These are phyloP conservation scores for Chaetoderma sp. DNA, from an alignment of 2,888 invertebrate species.

Conservation along the genomic window DNA sequence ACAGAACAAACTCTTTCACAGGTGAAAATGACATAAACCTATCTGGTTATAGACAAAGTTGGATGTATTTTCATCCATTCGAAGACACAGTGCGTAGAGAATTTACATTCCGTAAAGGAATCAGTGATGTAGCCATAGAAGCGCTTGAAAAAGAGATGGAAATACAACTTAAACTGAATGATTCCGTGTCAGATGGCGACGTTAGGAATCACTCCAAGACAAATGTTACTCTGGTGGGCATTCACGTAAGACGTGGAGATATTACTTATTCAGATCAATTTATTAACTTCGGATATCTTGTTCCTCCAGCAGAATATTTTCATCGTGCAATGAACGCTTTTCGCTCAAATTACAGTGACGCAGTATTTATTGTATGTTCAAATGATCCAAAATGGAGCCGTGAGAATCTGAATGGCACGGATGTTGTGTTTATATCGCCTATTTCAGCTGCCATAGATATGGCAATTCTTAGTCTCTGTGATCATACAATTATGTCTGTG, in stretches of 20 bases:
- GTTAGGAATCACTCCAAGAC: neutral
- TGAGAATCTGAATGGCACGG: constrained; percentile 20
- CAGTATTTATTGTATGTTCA: constrained; percentile 43
- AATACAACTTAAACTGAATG: too few species aligned
- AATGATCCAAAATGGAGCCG: constrained; percentile 43
- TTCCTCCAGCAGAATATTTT: constrained; percentile 37
- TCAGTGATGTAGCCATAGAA: constrained; percentile 22
- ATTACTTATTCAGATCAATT: constrained; percentile 26
- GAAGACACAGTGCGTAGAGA: constrained; percentile 26
- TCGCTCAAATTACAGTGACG: constrained; percentile 28
- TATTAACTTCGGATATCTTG: constrained; percentile 39
- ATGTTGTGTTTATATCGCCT: constrained; percentile 11
- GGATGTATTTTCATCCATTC: constrained; percentile 44
- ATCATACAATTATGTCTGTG: constrained; percentile 70
- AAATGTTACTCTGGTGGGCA: constrained; percentile 22
- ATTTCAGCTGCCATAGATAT: constrained; percentile 37
- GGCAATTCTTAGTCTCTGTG: constrained; percentile 42
- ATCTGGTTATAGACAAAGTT: constrained; percentile 44
- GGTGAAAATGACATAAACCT: neutral
- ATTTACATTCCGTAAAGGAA: constrained; percentile 37
- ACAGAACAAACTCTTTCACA: neutral
- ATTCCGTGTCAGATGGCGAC: too few species aligned
- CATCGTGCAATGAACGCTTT: constrained; percentile 40
- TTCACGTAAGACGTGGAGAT: constrained; percentile 47
- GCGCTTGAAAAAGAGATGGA: too few species aligned